Evolutionary conservation across 1,140 invertebrate genomes (phyloP).

Genomic region (Hermatobates lingyangjiaoensis): DNA sequence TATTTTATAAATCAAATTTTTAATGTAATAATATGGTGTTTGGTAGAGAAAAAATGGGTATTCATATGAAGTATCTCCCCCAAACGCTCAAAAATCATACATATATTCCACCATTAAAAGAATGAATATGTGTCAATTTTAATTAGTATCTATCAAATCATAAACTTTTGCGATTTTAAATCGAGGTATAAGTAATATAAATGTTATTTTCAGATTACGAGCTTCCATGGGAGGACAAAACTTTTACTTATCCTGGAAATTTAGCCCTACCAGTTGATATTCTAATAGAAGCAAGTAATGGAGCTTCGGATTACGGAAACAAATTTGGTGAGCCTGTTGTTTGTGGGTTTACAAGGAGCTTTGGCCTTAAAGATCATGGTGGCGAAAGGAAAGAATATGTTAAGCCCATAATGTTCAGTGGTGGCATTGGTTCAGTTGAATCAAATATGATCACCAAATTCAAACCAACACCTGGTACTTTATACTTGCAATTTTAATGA

Average conservation of each 20-base stretch:
- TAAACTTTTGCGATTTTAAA: not conserved
- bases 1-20: no score
- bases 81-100: no score
- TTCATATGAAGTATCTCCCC: no score
- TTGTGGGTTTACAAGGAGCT: constrained; percentile 76
- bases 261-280: constrained; percentile 77
- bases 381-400: constrained; percentile 75
- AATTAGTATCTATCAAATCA: constrained; percentile 4
- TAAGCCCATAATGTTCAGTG: constrained; percentile 98
- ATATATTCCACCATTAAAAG: no score
- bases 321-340: constrained; percentile 96
- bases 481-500: no score
- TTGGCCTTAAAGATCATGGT: constrained; percentile 48
- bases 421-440: constrained; percentile 80
- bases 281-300: constrained; percentile 88
- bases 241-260: constrained; percentile 62
- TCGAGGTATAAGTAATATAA: no score
- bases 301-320: constrained; percentile 96
- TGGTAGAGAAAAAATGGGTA: no score
- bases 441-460: constrained; percentile 56
- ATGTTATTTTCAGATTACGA: constrained; percentile 39
- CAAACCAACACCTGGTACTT: constrained; percentile 40
- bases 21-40: no score
- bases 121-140: no score
- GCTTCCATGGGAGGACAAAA: constrained; percentile 68